Evolutionary conservation across 1,140 invertebrate genomes (phyloP).

Genomic region (Hyphantria cunea): DNA sequence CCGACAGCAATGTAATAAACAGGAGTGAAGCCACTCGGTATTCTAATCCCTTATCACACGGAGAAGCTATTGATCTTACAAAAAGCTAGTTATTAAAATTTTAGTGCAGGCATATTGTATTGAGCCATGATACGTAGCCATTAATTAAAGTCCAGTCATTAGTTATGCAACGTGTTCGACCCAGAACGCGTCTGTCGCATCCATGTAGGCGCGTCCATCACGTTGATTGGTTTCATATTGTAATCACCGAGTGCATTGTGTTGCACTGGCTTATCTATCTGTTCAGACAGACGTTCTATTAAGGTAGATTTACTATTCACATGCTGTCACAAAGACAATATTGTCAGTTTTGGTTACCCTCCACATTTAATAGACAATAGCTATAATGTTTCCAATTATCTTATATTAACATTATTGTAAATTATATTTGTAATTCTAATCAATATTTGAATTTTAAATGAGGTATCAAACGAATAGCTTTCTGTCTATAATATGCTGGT

Average conservation of each 20-base stretch:
- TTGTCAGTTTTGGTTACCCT: constrained; percentile 11
- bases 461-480: neutral
- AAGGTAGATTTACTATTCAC: constrained; percentile 36
- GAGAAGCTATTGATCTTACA: too few relatives aligned
- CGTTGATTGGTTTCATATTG: constrained; percentile 59
- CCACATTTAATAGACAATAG: constrained; percentile 21
- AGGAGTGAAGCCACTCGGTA: too few relatives aligned
- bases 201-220: constrained; percentile 43
- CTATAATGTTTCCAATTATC: constrained; percentile 12
- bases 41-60: too few relatives aligned
- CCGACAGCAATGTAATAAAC: too few relatives aligned
- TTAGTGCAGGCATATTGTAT: constrained; percentile 42
- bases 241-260: constrained; percentile 42
- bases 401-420: constrained; percentile 1
- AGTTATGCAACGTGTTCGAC: constrained; percentile 33
- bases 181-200: constrained; percentile 35
- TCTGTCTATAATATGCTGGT: too few relatives aligned
- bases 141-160: constrained; percentile 60
- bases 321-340: constrained; percentile 21
- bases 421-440: constrained; percentile 13
- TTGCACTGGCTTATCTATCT: constrained; percentile 35
- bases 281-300: constrained; percentile 38
- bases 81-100: too few relatives aligned
- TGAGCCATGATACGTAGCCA: constrained; percentile 52
- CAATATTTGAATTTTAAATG: constrained; percentile 18